Evolutionary conservation across 2,888 invertebrate genomes (phyloP).

Genomic region (Crepidodera aurea): DNA sequence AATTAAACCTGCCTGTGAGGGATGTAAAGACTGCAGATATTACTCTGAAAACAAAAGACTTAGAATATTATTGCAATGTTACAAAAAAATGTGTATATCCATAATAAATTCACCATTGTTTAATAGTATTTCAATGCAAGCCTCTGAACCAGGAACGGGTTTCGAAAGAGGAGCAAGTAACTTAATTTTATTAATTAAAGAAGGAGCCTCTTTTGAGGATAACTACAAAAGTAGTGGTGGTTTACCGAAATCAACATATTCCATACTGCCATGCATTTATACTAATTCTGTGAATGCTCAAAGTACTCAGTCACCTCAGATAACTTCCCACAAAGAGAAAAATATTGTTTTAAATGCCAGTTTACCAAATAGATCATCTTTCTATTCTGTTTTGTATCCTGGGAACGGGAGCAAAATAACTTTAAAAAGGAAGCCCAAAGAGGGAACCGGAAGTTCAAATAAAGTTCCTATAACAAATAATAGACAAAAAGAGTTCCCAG

Average conservation of each 20-base stretch:
- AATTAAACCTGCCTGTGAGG: slow-evolving; percentile 82
- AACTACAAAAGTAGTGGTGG: slow-evolving; percentile 78
- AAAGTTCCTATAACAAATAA: slow-evolving; percentile 37
- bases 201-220: slow-evolving; percentile 81
- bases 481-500: slow-evolving; percentile 47
- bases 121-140: slow-evolving; percentile 64
- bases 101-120: slow-evolving; percentile 78
- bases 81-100: slow-evolving; percentile 87
- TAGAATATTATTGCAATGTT: slow-evolving; percentile 84
- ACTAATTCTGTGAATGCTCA: slow-evolving; percentile 64
- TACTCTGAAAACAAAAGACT: slow-evolving; percentile 85
- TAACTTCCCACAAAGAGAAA: slow-evolving; percentile 41
- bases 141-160: slow-evolving; percentile 65
- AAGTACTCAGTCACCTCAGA: slow-evolving; percentile 59
- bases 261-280: slow-evolving; percentile 77
- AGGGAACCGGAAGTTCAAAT: slow-evolving; percentile 39
- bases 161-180: slow-evolving; percentile 66
- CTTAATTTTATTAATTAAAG: slow-evolving; percentile 78
- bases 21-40: slow-evolving; percentile 84
- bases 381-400: slow-evolving; percentile 83
- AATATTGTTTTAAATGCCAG: slow-evolving; percentile 45
- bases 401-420: slow-evolving; percentile 85
- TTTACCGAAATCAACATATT: slow-evolving; percentile 77
- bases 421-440: slow-evolving; percentile 75
- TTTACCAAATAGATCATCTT: slow-evolving; percentile 65